Conservation (phyloP, 2,113 vertebrate species). For the Melierax canorus region DNA sequence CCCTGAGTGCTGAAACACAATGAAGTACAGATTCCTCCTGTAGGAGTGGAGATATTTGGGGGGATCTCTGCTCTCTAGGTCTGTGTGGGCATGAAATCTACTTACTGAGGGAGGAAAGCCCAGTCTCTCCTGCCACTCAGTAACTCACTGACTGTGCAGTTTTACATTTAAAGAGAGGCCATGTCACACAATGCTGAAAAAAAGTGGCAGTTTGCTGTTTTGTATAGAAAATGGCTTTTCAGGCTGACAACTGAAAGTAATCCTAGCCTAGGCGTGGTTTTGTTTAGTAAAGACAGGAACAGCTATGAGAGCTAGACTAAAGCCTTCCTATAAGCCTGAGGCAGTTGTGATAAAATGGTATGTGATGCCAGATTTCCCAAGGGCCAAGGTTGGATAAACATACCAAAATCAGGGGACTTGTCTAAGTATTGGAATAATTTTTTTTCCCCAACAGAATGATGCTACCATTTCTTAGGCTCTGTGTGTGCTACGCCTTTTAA, state of each 20-base stretch:
- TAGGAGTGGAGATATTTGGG: neutral
- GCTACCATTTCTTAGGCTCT: neutral
- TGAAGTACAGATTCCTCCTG: neutral
- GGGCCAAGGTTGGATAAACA: neutral
- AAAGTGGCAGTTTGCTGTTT: conserved; percentile 48
- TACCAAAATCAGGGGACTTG: neutral
- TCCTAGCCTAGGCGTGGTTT: conserved; percentile 47
- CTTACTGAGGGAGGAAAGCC: neutral
- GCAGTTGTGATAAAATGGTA: neutral
- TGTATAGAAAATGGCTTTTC: conserved; percentile 58
- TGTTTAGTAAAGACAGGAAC: conserved; percentile 55
- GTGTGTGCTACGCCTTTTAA: neutral
- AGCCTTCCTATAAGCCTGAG: conserved; percentile 11
- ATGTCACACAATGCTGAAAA: conserved; percentile 2
- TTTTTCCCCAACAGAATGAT: neutral
- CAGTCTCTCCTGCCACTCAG: neutral
- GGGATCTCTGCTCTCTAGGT: neutral
- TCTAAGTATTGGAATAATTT: neutral
- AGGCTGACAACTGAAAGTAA: conserved; percentile 34
- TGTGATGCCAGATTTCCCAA: conserved; percentile 6
- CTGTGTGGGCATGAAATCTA: neutral
- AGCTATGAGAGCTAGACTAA: conserved; percentile 44
- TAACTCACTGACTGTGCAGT: conserved; percentile 42
- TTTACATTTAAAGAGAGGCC: conserved; percentile 11
- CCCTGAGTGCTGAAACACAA: neutral